Evolutionary conservation across 2,888 invertebrate species (phyloP).

Genomic region (Nephrotoma guestfalica): DNA sequence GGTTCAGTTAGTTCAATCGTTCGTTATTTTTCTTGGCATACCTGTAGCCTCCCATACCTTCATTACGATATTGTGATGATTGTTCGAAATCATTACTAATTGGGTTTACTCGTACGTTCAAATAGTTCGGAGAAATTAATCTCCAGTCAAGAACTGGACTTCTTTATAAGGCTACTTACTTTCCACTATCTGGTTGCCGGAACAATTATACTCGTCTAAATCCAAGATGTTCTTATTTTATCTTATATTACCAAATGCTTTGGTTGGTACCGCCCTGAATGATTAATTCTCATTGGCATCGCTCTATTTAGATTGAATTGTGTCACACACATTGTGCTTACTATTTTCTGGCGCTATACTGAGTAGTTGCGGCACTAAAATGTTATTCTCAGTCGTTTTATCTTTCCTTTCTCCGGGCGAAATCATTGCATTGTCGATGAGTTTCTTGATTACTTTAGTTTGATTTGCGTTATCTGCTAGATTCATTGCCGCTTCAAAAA

Average conservation of each 20-base stretch:
- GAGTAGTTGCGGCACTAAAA: slow-evolving; percentile 12
- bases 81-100: background rate
- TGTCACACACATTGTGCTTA: slow-evolving; percentile 7
- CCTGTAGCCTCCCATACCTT: slow-evolving; percentile 16
- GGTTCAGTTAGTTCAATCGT: slow-evolving; percentile 8
- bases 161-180: background rate
- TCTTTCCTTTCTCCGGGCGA: slow-evolving; percentile 16
- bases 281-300: background rate
- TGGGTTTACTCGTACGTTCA: background rate
- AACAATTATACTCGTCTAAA: background rate
- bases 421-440: slow-evolving; percentile 17
- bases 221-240: background rate
- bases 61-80: slow-evolving; percentile 5
- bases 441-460: slow-evolving; percentile 12
- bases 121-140: background rate
- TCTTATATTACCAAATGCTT: background rate
- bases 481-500: slow-evolving; percentile 12
- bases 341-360: background rate
- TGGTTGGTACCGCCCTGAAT: background rate
- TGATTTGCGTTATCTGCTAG: slow-evolving; percentile 12
- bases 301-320: slow-evolving; percentile 10
- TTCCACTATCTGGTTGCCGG: background rate
- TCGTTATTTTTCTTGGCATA: slow-evolving; percentile 13
- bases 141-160: background rate
- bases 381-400: slow-evolving; percentile 17